phyloP scores from a whole-genome alignment of 2,888 invertebrate species.

The Rhyacophila evoluta region DNA sequence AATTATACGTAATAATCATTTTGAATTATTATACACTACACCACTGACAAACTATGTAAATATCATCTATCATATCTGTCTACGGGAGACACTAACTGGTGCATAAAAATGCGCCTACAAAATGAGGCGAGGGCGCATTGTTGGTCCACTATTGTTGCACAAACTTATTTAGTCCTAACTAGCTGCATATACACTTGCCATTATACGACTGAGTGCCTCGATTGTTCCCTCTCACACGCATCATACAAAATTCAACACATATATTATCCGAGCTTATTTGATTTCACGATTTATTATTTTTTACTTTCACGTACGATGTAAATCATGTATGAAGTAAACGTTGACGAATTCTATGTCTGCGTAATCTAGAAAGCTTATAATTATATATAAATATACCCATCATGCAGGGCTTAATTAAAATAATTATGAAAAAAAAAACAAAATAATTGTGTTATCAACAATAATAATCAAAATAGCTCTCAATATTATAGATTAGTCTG shows the following conservation, averaged over 20 bases:
- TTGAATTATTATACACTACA: no score
- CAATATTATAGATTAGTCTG: no score
- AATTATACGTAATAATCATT: no score
- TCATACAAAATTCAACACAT: conserved; percentile 27
- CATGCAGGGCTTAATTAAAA: no score
- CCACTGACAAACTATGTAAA: conserved; percentile 38
- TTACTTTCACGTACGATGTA: no score
- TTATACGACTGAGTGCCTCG: conserved; percentile 44
- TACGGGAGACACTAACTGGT: conserved; percentile 53
- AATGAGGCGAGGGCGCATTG: conserved; percentile 41
- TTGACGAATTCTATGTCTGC: no score
- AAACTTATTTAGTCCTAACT: conserved; percentile 45
- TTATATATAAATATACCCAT: no score
- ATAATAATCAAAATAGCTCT: no score
- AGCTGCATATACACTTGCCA: conserved; percentile 33
- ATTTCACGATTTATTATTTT: conserved; percentile 26
- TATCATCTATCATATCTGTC: conserved; percentile 54
- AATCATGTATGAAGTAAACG: no score
- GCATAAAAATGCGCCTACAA: conserved; percentile 52
- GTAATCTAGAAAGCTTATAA: no score
- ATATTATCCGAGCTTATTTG: conserved; percentile 35
- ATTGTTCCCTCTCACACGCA: conserved; percentile 34
- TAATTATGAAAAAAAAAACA: no score
- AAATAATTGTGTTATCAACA: no score
- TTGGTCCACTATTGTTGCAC: conserved; percentile 46